Evolutionary conservation across 2,888 invertebrate species (phyloP).

Genomic region (Mythimna loreyi): DNA sequence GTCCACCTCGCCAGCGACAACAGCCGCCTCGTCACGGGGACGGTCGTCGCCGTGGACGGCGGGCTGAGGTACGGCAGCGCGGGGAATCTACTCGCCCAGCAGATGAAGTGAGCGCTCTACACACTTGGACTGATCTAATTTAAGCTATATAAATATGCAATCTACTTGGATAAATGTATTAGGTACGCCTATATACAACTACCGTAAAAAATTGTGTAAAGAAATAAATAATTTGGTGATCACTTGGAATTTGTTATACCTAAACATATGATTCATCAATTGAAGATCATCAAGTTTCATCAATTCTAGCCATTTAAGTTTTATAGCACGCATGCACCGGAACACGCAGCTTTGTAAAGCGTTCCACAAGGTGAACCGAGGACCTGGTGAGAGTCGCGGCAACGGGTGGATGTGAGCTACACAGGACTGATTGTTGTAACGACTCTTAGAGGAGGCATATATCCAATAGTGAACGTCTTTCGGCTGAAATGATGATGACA

Average conservation of each 20-base stretch:
- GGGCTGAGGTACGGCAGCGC: constrained; percentile 52
- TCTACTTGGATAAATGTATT: not conserved
- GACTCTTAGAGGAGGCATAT: too few species aligned
- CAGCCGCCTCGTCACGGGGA: constrained; percentile 96
- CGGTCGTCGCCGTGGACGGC: constrained; percentile 68
- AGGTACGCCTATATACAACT: too few species aligned
- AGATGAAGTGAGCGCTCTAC: constrained; percentile 31
- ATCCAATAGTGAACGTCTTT: too few species aligned
- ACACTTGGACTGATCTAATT: not conserved
- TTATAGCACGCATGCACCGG: too few species aligned
- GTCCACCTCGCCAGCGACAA: constrained; percentile 95
- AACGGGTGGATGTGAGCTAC: too few species aligned
- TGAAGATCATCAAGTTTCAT: not conserved
- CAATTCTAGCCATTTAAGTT: not conserved
- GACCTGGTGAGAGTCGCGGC: too few species aligned
- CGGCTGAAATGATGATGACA: too few species aligned
- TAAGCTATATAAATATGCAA: not conserved
- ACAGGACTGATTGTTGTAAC: too few species aligned
- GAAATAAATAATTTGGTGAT: not conserved
- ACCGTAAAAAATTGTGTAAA: too few species aligned
- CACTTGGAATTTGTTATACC: not conserved
- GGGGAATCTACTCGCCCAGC: constrained; percentile 19
- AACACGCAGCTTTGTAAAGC: too few species aligned
- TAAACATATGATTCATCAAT: not conserved
- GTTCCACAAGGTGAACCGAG: too few species aligned